Percentiles rank a stretch among this genome's conserved stretches.
These are phyloP conservation scores for Drosophila kanekoi DNA, from an alignment of 2,888 invertebrate species.

Conservation along the genomic window DNA sequence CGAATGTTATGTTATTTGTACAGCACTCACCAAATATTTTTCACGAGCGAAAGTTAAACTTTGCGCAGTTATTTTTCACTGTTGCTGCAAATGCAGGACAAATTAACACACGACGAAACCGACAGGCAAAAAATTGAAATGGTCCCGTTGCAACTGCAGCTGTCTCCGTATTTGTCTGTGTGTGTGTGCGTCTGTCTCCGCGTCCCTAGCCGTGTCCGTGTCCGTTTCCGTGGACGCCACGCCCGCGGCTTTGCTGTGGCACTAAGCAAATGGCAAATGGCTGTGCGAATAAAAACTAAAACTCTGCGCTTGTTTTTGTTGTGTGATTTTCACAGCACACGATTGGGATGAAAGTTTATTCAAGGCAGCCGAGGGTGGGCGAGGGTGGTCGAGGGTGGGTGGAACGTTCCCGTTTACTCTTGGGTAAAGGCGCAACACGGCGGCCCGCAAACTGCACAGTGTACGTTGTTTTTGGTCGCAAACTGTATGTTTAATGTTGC, in stretches of 20 bases:
- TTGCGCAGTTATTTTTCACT: conserved; percentile 46
- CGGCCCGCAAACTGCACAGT: too few species aligned
- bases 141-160: conserved; percentile 46
- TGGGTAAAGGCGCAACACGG: conserved; percentile 58
- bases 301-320: conserved; percentile 57
- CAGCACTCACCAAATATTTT: conserved; percentile 36
- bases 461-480: conserved; percentile 13
- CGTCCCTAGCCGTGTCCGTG: conserved; percentile 21
- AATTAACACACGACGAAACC: conserved; percentile 61
- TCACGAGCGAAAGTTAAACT: conserved; percentile 15
- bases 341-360: conserved; percentile 53
- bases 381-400: conserved; percentile 32
- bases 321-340: conserved; percentile 55
- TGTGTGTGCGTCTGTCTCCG: conserved; percentile 12
- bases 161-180: conserved; percentile 8
- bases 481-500: conserved; percentile 1
- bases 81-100: conserved; percentile 67
- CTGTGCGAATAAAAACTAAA: conserved; percentile 67
- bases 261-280: conserved; percentile 44
- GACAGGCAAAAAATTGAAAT: conserved; percentile 24
- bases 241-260: conserved; percentile 56
- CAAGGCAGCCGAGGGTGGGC: conserved; percentile 2
- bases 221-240: conserved; percentile 38
- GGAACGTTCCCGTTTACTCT: conserved; percentile 32
- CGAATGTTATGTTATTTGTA: neutral